Percentiles rank a stretch among this genome's conserved stretches.
phyloP scores from a whole-genome alignment of 2,797 vertebrate genomes.

The Fundulus diaphanus region DNA sequence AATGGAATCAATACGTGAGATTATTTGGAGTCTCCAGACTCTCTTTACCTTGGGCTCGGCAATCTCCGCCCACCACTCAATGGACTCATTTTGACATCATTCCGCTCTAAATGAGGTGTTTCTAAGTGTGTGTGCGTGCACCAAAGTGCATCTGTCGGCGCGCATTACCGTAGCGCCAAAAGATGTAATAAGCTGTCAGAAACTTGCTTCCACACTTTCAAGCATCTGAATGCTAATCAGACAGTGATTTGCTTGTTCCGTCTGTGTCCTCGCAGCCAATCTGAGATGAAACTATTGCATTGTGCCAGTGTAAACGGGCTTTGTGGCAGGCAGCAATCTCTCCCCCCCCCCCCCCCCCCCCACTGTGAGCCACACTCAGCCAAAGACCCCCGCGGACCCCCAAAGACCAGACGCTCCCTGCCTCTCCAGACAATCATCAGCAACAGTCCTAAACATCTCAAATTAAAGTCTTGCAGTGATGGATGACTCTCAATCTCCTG shows the following conservation, averaged over 20 bases:
- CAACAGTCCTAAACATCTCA: slow-evolving; percentile 78
- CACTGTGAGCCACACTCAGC: slow-evolving; percentile 23
- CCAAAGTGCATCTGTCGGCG: slow-evolving; percentile 16
- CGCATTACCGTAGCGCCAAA: slow-evolving; percentile 17
- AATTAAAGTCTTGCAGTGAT: slow-evolving; percentile 83
- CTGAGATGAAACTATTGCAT: slow-evolving; percentile 48
- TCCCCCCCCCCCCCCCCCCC: too few relatives aligned
- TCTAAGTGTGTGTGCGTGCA: slow-evolving; percentile 16
- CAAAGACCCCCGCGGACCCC: slow-evolving; percentile 51
- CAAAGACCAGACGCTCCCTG: slow-evolving; percentile 36
- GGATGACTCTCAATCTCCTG: slow-evolving; percentile 77
- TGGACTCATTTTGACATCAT: slow-evolving; percentile 65
- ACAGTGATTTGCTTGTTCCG: slow-evolving; percentile 29
- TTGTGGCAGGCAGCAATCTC: slow-evolving; percentile 49
- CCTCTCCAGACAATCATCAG: slow-evolving; percentile 74
- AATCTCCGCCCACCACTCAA: slow-evolving; percentile 63
- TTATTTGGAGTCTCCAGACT: slow-evolving; percentile 73
- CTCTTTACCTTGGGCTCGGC: slow-evolving; percentile 72
- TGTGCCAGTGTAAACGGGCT: slow-evolving; percentile 21
- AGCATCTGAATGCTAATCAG: slow-evolving; percentile 59
- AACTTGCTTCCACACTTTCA: slow-evolving; percentile 35
- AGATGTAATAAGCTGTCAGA: slow-evolving; percentile 55
- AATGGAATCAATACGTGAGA: slow-evolving; percentile 78
- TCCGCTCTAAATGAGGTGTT: slow-evolving; percentile 62
- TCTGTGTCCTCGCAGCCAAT: slow-evolving; percentile 33